Conservation (phyloP, 1,140 invertebrate species). For the Macrostomum lignano region DNA sequence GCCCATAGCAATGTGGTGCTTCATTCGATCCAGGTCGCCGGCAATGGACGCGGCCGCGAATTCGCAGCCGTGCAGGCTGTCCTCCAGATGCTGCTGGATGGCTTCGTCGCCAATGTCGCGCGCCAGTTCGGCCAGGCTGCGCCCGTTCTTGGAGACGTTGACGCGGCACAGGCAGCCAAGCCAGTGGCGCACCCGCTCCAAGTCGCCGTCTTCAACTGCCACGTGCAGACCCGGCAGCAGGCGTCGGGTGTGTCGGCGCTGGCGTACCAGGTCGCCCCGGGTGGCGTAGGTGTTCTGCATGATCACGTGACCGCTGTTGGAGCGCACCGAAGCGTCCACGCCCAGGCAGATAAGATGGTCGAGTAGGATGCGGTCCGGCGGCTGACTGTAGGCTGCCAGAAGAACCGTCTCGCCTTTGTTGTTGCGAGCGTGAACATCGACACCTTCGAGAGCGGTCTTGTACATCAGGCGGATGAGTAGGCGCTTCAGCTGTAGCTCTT, state of each 20-base stretch:
- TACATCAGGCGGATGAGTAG: constrained; percentile 9
- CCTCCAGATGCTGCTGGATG: constrained; percentile 8
- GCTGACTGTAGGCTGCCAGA: constrained; percentile 4
- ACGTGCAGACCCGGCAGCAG: constrained; percentile 10
- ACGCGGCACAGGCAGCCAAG: constrained; percentile 10
- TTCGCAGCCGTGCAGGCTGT: constrained; percentile 10
- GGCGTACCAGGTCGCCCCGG: constrained; percentile 9
- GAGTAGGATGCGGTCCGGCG: constrained; percentile 8
- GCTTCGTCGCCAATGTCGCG: constrained; percentile 6
- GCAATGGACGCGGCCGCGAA: constrained; percentile 11
- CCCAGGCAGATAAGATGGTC: constrained; percentile 10
- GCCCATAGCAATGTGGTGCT: constrained; percentile 6
- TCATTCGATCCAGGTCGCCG: constrained; percentile 10
- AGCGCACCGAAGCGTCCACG: constrained; percentile 9
- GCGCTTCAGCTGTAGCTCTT: too few relatives aligned
- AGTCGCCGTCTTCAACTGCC: constrained; percentile 10
- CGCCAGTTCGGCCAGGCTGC: constrained; percentile 9
- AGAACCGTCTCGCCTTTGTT: constrained; percentile 8
- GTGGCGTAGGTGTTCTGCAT: constrained; percentile 8
- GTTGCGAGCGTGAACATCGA: constrained; percentile 10
- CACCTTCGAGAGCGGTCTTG: constrained; percentile 9
- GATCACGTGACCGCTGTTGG: constrained; percentile 7
- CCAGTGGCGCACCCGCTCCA: constrained; percentile 8
- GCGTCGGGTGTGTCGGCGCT: constrained; percentile 6
- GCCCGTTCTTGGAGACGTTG: constrained; percentile 7